Evolutionary conservation across 2,888 invertebrate species (phyloP), one percentile per base, ranked within the genome.

Genomic region (Cheilosia impressa): DNA sequence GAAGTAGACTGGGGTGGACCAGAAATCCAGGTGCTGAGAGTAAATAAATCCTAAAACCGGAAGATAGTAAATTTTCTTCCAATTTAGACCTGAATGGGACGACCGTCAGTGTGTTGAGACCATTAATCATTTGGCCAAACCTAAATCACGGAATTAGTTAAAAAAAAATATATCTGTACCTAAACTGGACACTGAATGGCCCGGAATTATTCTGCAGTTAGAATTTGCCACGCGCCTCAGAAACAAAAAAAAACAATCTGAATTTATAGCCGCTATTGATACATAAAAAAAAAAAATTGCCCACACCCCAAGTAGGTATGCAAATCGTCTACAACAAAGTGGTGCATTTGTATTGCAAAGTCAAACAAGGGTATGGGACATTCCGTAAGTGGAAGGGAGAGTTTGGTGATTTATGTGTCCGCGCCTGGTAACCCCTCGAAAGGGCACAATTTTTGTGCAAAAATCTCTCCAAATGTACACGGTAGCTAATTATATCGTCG

Each of bases 161-260:
- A 50, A 65, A 47, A 43, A 22, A 13, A 34, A 27, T n/a, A 5
- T 38, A n/a, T 55, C 50, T 62, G 43, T 24, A 34, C 53, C 19
- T 38, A 55, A 27, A 50, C 73, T 55, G 77, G 65, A 41, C 65
- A 71, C 53, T 55, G 53, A 41, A 69, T 60, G 62, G 38, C 27
- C 17, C 58, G 52, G 27, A 52, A 84, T 80, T 75, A 84, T 84
- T 80, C 65, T 27, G 66, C 75, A 79, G 75, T 84, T 76, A 66
- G 53, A 47, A 80, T 84, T 80, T 76, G 79, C 60, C 84, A 84
- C 84, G 79, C 84, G 75, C 79, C 84, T 80, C 13, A 73, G n/a
- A 68, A 71, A 50, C 24, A 2, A 38, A 43, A 66, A 72, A 57
- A 53, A 71, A 60, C 41, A 63, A 62, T 55, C 60, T 1, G 15